Conservation (phyloP, 2,113 vertebrate species). For the Paradoxurus hermaphroditus region DNA sequence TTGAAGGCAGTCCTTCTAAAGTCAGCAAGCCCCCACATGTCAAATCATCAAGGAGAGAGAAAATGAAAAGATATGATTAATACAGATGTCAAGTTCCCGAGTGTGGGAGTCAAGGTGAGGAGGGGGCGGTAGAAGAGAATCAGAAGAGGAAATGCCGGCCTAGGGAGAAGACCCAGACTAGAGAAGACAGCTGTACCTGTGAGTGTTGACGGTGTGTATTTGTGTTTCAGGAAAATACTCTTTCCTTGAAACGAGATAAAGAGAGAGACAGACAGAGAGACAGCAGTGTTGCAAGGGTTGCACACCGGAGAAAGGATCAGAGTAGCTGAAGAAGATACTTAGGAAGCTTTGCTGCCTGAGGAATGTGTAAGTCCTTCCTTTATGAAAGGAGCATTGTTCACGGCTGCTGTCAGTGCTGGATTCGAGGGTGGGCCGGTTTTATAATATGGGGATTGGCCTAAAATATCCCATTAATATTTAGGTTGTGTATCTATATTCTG, state of each 20-base stretch:
- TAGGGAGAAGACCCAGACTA: accelerated
- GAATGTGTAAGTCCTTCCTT: background rate
- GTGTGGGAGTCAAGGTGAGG: background rate
- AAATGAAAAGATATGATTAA: background rate
- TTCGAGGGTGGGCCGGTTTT: background rate
- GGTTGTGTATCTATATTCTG: background rate
- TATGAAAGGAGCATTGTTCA: background rate
- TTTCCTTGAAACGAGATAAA: background rate
- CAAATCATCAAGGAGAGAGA: background rate
- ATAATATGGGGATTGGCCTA: background rate
- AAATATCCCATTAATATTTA: background rate
- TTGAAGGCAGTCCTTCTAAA: background rate
- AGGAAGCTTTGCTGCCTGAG: background rate
- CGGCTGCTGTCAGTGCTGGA: background rate
- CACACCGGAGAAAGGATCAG: background rate
- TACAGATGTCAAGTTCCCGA: background rate
- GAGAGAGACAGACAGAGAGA: background rate
- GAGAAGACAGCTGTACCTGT: no score
- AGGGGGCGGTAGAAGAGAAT: background rate
- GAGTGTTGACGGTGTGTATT: background rate
- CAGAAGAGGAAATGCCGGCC: background rate
- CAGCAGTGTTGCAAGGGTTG: background rate
- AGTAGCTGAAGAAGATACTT: background rate
- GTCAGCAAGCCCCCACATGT: background rate
- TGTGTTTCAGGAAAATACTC: background rate